These are phyloP conservation scores for Coelopa frigida DNA, from an alignment of 1,140 invertebrate genomes.

Conservation along the genomic window DNA sequence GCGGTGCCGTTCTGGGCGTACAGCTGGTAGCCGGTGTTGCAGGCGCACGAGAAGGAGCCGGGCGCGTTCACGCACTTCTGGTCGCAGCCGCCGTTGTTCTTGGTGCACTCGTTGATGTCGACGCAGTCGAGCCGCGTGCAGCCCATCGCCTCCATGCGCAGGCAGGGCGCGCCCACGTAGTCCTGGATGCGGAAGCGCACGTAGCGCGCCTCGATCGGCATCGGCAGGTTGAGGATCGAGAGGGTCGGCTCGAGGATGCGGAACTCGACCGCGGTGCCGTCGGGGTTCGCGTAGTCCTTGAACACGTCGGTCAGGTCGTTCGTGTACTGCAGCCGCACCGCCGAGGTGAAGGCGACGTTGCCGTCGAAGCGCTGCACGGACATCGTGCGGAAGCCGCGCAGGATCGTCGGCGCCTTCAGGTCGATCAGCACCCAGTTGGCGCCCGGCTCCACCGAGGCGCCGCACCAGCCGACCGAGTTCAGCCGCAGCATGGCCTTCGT, in stretches of 20 bases:
- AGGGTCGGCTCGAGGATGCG: conserved; percentile 77
- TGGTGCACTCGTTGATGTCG: conserved; percentile 87
- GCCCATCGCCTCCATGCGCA: conserved; percentile 89
- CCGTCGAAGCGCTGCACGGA: conserved; percentile 71
- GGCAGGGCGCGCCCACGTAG: conserved; percentile 79
- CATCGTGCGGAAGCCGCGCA: conserved; percentile 83
- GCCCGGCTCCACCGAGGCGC: conserved; percentile 71
- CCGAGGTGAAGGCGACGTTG: conserved; percentile 77
- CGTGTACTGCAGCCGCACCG: conserved; percentile 77
- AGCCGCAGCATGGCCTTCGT: conserved; percentile 73
- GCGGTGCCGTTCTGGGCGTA: conserved; percentile 86
- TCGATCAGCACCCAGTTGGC: conserved; percentile 85
- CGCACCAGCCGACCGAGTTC: conserved; percentile 83
- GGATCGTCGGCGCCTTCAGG: conserved; percentile 80
- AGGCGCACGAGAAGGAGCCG: conserved; percentile 80
- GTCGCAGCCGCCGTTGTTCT: conserved; percentile 87
- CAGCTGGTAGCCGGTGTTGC: conserved; percentile 87
- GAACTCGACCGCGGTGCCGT: conserved; percentile 89
- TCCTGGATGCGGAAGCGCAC: conserved; percentile 84
- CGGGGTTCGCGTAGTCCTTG: conserved; percentile 84
- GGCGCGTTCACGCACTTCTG: conserved; percentile 87
- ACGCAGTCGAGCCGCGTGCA: conserved; percentile 83
- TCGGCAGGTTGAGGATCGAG: conserved; percentile 81
- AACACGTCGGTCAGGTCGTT: conserved; percentile 84
- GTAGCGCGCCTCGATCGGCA: conserved; percentile 86